Evolutionary conservation across 2,888 invertebrate species (phyloP), one percentile per base, ranked within the genome.

Genomic region (Serrognathus titanus): DNA sequence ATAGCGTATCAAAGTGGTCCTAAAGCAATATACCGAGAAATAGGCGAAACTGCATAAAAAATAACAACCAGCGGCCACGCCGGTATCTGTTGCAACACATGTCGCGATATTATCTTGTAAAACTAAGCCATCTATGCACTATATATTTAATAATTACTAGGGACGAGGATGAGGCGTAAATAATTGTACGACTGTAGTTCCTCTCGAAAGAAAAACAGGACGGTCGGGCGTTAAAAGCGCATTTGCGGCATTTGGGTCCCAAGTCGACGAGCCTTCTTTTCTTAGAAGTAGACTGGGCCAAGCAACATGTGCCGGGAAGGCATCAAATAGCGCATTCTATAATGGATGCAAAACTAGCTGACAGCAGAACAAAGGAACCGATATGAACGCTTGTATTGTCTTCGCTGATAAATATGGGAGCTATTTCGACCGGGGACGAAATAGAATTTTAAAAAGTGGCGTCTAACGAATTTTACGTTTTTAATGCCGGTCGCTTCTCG

Each of bases 281-380:
- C 63, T 53, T 51, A 53, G 63, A 63, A 63, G 61, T 61, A 58
- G 60, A 61, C 61, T 57, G 57, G 56, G 52, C 56, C 55, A 57
- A 55, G 55, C 49, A 61, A 58, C 63, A 63, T 63, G 57, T 61
- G 61, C 56, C 61, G 58, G 61, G 59, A 61, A 61, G 61, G 60
- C 63, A 63, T 61, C 60, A 59, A 61, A 59, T 58, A 61, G 58
- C 60, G 57, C 60, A 56, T 60, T 60, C 60, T 48, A 57, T 64
- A 64, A 63, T 63, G 60, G 60, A 62, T 62, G 63, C 63, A 61
- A 62, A 57, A 57, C 57, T 49, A 53, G 49, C 57, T 57, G 57
- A 57, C 57, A 57, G 52, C 53, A 53, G 57, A 57, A 57, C 57
- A 57, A 57, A 57, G 57, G 57, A 57, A 53, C 53, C 49, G 53